phyloP scores from a whole-genome alignment of 1,140 invertebrate species.

The Capitella teleta region DNA sequence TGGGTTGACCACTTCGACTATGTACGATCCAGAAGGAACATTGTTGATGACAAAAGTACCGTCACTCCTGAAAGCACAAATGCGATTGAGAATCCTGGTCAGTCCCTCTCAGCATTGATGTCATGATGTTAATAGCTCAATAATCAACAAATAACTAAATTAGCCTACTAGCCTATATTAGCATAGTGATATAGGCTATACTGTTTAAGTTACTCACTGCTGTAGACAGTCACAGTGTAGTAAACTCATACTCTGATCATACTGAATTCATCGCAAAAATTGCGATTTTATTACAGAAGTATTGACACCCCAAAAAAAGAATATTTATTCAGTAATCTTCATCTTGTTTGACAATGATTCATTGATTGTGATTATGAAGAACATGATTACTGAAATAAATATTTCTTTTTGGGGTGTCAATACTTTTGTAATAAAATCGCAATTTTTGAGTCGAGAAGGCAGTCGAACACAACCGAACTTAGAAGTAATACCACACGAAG shows the following conservation, averaged over 20 bases:
- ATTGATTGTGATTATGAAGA: background rate
- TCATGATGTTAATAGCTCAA: constrained; percentile 16
- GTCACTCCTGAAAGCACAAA: constrained; percentile 46
- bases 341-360: background rate
- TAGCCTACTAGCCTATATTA: background rate
- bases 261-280: no score
- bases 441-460: background rate
- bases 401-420: background rate
- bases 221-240: no score
- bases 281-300: no score
- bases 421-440: background rate
- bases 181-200: background rate
- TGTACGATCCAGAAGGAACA: constrained; percentile 84
- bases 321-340: background rate
- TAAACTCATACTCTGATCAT: no score
- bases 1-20: constrained; percentile 84
- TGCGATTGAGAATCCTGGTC: no score
- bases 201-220: background rate
- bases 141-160: constrained; percentile 11
- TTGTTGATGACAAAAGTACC: constrained; percentile 84
- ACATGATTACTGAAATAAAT: background rate
- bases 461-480: background rate
- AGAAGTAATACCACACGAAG: background rate
- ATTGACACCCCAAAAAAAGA: no score
- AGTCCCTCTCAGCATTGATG: background rate